Conservation (phyloP, 2,888 invertebrate genomes). For the Operophtera brumata region DNA sequence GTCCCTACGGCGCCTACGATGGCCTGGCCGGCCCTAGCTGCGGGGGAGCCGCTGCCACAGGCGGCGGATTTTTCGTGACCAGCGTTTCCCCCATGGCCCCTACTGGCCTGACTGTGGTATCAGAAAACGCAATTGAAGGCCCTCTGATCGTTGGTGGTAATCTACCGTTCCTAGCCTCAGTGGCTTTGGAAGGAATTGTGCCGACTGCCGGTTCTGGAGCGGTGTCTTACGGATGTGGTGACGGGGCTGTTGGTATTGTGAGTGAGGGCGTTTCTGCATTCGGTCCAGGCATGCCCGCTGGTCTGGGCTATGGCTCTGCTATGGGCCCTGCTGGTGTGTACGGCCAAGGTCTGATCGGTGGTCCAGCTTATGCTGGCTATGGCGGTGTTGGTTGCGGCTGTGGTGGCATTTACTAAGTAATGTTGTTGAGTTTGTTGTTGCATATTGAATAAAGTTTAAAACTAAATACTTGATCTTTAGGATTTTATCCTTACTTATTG, state of each 20-base stretch:
- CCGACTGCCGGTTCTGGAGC: constrained; percentile 49
- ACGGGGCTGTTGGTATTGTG: constrained; percentile 39
- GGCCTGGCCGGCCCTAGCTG: constrained; percentile 24
- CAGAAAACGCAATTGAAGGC: constrained; percentile 55
- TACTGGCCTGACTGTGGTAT: constrained; percentile 47
- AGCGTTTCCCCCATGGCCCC: constrained; percentile 49
- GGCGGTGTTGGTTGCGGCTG: constrained; percentile 25
- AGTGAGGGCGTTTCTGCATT: constrained; percentile 30
- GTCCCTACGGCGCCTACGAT: background rate
- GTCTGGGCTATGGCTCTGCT: constrained; percentile 14
- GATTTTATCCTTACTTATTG: background rate
- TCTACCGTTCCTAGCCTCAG: constrained; percentile 54
- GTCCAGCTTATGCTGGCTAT: constrained; percentile 9
- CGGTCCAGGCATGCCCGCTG: constrained; percentile 24
- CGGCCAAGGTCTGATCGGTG: constrained; percentile 15
- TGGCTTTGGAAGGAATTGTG: constrained; percentile 47
- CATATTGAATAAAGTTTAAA: constrained; percentile 11
- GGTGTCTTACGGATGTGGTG: constrained; percentile 51
- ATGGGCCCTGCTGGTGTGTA: constrained; percentile 5
- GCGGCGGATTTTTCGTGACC: constrained; percentile 47
- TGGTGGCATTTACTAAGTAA: constrained; percentile 12
- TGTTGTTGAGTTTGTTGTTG: constrained; percentile 15
- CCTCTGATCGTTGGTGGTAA: constrained; percentile 46
- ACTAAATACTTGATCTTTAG: background rate
- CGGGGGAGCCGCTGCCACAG: constrained; percentile 42